A percentile compares a stretch with the other conserved stretches of the same genome.
phyloP scores from a whole-genome alignment of 2,888 invertebrate genomes.

The Vandiemenella viatica region DNA sequence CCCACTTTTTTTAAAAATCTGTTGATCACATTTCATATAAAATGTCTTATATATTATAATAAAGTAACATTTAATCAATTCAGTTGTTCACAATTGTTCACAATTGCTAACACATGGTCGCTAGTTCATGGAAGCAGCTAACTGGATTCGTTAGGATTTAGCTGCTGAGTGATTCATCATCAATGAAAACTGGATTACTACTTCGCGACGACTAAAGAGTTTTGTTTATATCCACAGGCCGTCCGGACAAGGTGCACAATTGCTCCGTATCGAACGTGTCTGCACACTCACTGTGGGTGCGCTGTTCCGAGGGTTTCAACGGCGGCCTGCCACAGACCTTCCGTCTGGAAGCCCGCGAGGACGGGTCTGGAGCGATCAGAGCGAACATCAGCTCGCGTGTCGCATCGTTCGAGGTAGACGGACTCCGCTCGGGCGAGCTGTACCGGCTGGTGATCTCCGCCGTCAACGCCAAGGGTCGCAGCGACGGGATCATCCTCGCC shows the following conservation, averaged over 20 bases:
- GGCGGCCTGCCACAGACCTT: constrained; percentile 78
- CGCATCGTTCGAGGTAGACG: constrained; percentile 56
- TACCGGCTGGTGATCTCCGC: constrained; percentile 64
- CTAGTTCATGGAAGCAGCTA: too few relatives aligned
- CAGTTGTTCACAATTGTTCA: too few relatives aligned
- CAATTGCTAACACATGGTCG: too few relatives aligned
- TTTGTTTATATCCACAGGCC: constrained; percentile 50
- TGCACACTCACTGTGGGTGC: constrained; percentile 63
- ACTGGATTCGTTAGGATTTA: too few relatives aligned
- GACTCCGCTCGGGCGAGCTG: constrained; percentile 50
- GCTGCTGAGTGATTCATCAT: too few relatives aligned
- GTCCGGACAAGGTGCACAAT: constrained; percentile 85
- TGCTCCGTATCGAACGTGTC: constrained; percentile 77
- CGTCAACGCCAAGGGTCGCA: constrained; percentile 68
- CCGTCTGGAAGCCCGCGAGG: constrained; percentile 52
- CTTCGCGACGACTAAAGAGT: too few relatives aligned
- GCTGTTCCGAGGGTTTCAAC: constrained; percentile 76
- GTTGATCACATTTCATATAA: too few relatives aligned
- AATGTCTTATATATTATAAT: too few relatives aligned
- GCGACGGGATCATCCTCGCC: constrained; percentile 64
- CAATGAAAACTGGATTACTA: too few relatives aligned
- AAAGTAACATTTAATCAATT: too few relatives aligned
- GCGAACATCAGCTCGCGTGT: constrained; percentile 62
- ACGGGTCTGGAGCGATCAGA: constrained; percentile 44
- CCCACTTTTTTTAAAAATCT: too few relatives aligned